These are phyloP conservation scores for Nephrocerus scutellatus DNA, from an alignment of 2,888 invertebrate genomes.

Conservation along the genomic window DNA sequence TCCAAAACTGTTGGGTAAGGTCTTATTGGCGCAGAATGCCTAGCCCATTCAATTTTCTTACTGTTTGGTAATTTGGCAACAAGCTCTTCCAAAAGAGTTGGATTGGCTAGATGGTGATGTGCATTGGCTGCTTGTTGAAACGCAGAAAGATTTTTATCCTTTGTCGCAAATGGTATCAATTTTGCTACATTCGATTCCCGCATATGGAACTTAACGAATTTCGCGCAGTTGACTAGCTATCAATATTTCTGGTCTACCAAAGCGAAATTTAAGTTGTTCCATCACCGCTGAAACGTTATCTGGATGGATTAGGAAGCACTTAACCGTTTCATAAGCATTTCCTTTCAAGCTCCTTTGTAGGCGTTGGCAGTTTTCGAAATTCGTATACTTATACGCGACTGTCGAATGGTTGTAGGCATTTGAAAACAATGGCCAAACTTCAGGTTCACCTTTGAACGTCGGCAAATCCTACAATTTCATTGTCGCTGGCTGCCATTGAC, in stretches of 20 bases:
- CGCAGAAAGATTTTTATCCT: constrained; percentile 12
- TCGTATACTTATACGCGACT: too few species aligned
- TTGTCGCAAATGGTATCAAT: constrained; percentile 7
- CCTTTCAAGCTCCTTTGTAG: constrained; percentile 4
- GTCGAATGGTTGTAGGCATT: constrained; percentile 4
- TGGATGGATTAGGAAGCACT: constrained; percentile 13
- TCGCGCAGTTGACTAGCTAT: constrained; percentile 13
- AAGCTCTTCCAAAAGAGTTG: constrained; percentile 18
- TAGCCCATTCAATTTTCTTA: constrained; percentile 15
- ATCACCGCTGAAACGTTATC: constrained; percentile 14
- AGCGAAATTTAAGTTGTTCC: constrained; percentile 15
- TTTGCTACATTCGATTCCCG: constrained; percentile 12
- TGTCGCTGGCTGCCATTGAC: too few species aligned
- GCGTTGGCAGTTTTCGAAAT: neutral
- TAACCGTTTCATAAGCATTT: constrained; percentile 4
- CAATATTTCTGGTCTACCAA: constrained; percentile 19
- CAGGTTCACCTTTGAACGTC: constrained; percentile 11
- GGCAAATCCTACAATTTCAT: constrained; percentile 6
- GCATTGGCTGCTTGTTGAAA: constrained; percentile 10
- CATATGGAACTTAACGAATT: constrained; percentile 10
- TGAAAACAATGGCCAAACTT: constrained; percentile 15
- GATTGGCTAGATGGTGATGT: constrained; percentile 14
- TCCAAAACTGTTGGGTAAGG: constrained; percentile 9
- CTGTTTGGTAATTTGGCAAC: constrained; percentile 9
- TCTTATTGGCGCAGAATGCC: constrained; percentile 7